A percentile compares a stretch with the other conserved stretches of the same genome.
These are phyloP conservation scores for Apodemia zela DNA, from an alignment of 2,888 invertebrate species.

Conservation along the genomic window DNA sequence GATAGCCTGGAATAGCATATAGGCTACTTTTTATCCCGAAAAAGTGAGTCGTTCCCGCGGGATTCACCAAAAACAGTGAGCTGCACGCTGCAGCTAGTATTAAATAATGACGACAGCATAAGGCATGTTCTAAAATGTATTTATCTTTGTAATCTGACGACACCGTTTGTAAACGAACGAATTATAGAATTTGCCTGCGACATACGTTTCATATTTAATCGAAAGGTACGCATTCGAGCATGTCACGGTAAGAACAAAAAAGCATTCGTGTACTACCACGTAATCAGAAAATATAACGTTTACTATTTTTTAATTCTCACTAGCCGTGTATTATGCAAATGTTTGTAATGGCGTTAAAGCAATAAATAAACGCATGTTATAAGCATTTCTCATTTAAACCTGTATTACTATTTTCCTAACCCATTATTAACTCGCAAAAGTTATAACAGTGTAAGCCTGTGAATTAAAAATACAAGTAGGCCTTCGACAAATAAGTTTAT, in stretches of 20 bases:
- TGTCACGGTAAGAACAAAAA: neutral
- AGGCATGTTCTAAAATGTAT: no score
- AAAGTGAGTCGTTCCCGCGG: no score
- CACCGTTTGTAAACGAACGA: no score
- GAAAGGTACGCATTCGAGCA: neutral
- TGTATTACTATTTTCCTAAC: slow-evolving; percentile 26
- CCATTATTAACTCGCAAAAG: slow-evolving; percentile 7
- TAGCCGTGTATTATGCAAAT: slow-evolving; percentile 27
- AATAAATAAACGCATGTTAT: slow-evolving; percentile 31
- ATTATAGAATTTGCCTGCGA: no score
- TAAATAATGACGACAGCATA: no score
- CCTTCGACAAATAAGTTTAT: neutral
- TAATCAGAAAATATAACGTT: slow-evolving; percentile 13
- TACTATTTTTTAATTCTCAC: slow-evolving; percentile 10
- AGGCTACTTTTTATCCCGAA: no score
- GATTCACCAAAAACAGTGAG: no score
- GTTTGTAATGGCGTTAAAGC: slow-evolving; percentile 23
- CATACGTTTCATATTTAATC: neutral
- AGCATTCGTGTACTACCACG: neutral
- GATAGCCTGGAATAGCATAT: no score
- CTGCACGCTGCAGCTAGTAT: no score
- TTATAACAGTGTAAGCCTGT: slow-evolving; percentile 6
- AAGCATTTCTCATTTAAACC: slow-evolving; percentile 26
- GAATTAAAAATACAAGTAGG: slow-evolving; percentile 4
- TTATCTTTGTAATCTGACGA: no score